These are phyloP conservation scores for Pharmacophagus antenor DNA, from an alignment of 2,888 invertebrate species.

Conservation along the genomic window DNA sequence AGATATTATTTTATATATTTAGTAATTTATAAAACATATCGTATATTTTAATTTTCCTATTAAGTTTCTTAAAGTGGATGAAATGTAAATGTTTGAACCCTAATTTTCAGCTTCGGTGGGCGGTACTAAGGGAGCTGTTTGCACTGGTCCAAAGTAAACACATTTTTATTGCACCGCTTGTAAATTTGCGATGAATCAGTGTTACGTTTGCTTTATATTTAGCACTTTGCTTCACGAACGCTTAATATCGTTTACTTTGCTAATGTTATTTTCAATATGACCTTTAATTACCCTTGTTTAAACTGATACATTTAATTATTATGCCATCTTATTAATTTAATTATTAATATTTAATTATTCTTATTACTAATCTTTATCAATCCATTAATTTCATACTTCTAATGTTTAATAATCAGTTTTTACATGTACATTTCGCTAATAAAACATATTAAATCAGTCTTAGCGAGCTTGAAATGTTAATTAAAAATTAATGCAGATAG, in stretches of 20 bases:
- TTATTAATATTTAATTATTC: background rate
- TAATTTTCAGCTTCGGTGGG: constrained; percentile 76
- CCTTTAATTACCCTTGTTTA: constrained; percentile 36
- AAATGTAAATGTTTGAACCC: background rate
- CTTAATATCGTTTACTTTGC: constrained; percentile 62
- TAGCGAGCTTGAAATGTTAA: no score
- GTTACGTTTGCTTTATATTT: constrained; percentile 68
- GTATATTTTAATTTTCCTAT: no score
- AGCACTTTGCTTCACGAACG: constrained; percentile 55
- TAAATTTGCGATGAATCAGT: constrained; percentile 56
- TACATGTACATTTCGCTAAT: background rate
- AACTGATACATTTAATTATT: constrained; percentile 2
- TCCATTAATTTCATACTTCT: background rate
- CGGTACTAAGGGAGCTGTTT: constrained; percentile 72
- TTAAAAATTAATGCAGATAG: no score
- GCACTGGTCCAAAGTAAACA: constrained; percentile 73
- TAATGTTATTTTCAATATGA: constrained; percentile 57
- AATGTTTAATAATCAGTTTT: background rate
- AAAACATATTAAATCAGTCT: background rate
- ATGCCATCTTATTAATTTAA: background rate
- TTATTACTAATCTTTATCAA: background rate
- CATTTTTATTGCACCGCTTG: constrained; percentile 67
- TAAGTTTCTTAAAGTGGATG: background rate
- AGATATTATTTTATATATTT: background rate
- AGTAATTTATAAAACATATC: no score